phyloP scores from a whole-genome alignment of 2,888 invertebrate genomes.

The Trissolcus japonicus region DNA sequence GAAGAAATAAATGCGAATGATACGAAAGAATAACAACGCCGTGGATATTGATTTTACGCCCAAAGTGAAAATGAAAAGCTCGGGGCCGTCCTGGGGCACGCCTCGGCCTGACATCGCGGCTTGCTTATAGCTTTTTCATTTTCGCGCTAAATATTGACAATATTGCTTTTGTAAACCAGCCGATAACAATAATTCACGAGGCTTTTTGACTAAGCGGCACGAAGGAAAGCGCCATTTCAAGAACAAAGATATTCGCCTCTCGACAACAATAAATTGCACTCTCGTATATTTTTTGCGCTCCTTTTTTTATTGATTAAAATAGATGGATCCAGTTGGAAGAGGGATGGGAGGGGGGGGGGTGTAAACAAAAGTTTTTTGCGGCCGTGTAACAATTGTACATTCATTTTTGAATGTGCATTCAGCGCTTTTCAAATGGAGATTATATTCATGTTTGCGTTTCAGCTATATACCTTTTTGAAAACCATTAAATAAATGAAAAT shows the following conservation, averaged over 20 bases:
- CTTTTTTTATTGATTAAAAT: constrained; percentile 5
- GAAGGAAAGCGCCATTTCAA: not conserved
- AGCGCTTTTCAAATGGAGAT: constrained; percentile 1
- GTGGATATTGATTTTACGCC: too few species aligned
- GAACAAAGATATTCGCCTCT: not conserved
- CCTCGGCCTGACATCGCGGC: too few species aligned
- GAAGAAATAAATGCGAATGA: too few species aligned
- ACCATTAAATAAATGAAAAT: not conserved
- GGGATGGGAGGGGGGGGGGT: too few species aligned
- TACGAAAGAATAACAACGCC: too few species aligned
- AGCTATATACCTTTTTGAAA: constrained; percentile 1
- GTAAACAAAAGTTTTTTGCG: constrained; percentile 4
- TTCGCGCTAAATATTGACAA: too few species aligned
- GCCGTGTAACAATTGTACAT: constrained; percentile 3
- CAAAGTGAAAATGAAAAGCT: too few species aligned
- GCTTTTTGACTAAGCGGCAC: too few species aligned
- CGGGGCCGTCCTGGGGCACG: too few species aligned
- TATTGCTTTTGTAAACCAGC: too few species aligned
- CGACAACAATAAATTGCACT: not conserved
- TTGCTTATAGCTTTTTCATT: too few species aligned
- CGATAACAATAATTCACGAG: too few species aligned
- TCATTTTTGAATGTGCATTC: constrained; percentile 4
- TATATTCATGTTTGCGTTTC: constrained; percentile 4
- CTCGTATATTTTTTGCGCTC: not conserved
- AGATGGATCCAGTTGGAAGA: not conserved